Conservation (phyloP, 1,140 invertebrate species). For the Elymnias hypermnestra region DNA sequence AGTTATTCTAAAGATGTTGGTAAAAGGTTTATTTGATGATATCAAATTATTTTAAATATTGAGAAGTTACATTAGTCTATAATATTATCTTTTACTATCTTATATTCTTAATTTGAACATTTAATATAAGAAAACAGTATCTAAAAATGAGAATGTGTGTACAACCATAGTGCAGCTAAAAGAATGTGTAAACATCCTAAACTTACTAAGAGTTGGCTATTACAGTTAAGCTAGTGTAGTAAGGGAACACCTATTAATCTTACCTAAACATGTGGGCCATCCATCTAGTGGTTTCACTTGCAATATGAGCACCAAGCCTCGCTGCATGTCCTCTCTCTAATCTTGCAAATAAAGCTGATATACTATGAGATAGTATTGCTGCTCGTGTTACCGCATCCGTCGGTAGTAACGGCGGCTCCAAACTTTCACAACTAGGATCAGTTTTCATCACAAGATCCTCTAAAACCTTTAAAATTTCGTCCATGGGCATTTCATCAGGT, state of each 20-base stretch:
- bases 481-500: constrained; percentile 62
- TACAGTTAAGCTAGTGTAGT: too few relatives aligned
- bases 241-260: too few relatives aligned
- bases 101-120: too few relatives aligned
- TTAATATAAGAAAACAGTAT: too few relatives aligned
- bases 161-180: background rate
- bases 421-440: constrained; percentile 56
- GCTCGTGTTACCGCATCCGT: constrained; percentile 78
- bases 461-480: constrained; percentile 65
- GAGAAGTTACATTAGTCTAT: too few relatives aligned
- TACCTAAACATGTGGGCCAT: constrained; percentile 88
- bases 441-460: constrained; percentile 62
- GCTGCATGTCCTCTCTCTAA: constrained; percentile 83
- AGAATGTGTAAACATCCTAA: background rate
- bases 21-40: too few relatives aligned
- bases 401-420: constrained; percentile 55
- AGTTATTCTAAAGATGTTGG: too few relatives aligned
- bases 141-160: background rate
- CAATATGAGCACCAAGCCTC: constrained; percentile 82
- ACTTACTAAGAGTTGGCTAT: background rate
- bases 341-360: constrained; percentile 84
- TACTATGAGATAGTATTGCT: constrained; percentile 83
- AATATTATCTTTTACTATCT: too few relatives aligned
- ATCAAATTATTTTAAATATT: too few relatives aligned
- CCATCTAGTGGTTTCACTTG: constrained; percentile 86